These are phyloP conservation scores for Sebastes paucispinis DNA, from an alignment of 2,797 vertebrate species.

Conservation along the genomic window DNA sequence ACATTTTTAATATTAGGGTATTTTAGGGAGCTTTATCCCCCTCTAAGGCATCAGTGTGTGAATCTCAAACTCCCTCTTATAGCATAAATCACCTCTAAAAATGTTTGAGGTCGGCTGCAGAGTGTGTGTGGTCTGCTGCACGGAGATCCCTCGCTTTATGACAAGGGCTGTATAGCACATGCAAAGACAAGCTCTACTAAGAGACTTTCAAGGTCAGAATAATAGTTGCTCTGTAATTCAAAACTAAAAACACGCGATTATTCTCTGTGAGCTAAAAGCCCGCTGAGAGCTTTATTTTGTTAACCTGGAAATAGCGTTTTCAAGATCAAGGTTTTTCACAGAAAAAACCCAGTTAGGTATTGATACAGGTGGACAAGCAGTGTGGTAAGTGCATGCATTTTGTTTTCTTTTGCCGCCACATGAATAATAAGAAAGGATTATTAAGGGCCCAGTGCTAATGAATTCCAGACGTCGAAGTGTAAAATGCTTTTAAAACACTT, in stretches of 20 bases:
- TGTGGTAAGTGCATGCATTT: not conserved
- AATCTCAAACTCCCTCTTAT: slow-evolving; percentile 24
- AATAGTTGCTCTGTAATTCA: slow-evolving; percentile 68
- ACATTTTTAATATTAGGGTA: slow-evolving; percentile 35
- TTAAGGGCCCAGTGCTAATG: slow-evolving; percentile 1
- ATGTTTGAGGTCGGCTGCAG: slow-evolving; percentile 37
- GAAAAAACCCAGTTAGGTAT: slow-evolving; percentile 23
- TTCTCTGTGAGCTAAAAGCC: slow-evolving; percentile 36
- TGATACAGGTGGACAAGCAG: slow-evolving; percentile 61
- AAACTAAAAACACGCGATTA: slow-evolving; percentile 64
- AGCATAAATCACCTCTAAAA: slow-evolving; percentile 18
- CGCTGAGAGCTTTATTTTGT: slow-evolving; percentile 40
- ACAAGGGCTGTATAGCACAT: slow-evolving; percentile 25
- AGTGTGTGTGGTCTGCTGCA: slow-evolving; percentile 62
- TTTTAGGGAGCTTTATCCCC: slow-evolving; percentile 20
- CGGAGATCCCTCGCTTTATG: slow-evolving; percentile 25
- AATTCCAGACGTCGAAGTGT: slow-evolving; percentile 17
- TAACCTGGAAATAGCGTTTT: slow-evolving; percentile 53
- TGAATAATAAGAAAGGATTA: slow-evolving; percentile 40
- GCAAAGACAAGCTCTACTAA: slow-evolving; percentile 26
- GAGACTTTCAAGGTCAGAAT: slow-evolving; percentile 58
- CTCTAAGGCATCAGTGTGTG: slow-evolving; percentile 8
- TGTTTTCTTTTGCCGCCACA: slow-evolving; percentile 17
- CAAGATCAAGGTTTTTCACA: slow-evolving; percentile 40
- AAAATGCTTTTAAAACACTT: slow-evolving; percentile 23